Evolutionary conservation across 2,888 invertebrate genomes (phyloP).

Genomic region (Scaeva pyrastri): DNA sequence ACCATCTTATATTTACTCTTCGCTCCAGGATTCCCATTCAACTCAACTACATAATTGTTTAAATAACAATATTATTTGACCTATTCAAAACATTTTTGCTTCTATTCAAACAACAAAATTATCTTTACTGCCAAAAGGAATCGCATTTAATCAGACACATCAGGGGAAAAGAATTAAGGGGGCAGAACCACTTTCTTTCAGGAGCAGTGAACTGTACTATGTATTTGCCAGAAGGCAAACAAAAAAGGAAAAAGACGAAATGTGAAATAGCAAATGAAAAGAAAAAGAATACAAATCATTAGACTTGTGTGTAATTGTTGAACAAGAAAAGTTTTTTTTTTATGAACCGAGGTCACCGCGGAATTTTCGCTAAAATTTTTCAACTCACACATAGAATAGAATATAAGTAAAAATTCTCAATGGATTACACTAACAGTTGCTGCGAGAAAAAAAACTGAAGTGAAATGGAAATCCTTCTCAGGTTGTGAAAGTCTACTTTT

Average conservation of each 20-base stretch:
- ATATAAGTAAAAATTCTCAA: conserved; percentile 12
- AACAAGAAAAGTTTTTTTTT: conserved; percentile 18
- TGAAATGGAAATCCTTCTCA: conserved; percentile 26
- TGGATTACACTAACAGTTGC: conserved; percentile 5
- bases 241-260: background rate
- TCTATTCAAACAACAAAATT: conserved; percentile 29
- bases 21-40: conserved; percentile 5
- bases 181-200: background rate
- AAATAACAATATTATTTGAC: conserved; percentile 9
- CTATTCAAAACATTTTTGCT: conserved; percentile 26
- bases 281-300: conserved; percentile 9
- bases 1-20: background rate
- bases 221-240: conserved; percentile 18
- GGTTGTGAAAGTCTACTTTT: conserved; percentile 10
- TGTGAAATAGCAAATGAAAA: too few species aligned
- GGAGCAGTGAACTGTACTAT: conserved; percentile 26
- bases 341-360: conserved; percentile 25
- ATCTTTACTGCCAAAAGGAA: background rate
- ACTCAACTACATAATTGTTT: background rate
- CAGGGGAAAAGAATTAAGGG: background rate
- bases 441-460: background rate
- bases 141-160: background rate
- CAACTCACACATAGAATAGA: background rate
- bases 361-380: background rate
- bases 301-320: conserved; percentile 2